A percentile compares a stretch with the other conserved stretches of the same genome.
These are phyloP conservation scores for Drosophila hawaiiensis DNA, from an alignment of 2,888 invertebrate genomes.

Conservation along the genomic window DNA sequence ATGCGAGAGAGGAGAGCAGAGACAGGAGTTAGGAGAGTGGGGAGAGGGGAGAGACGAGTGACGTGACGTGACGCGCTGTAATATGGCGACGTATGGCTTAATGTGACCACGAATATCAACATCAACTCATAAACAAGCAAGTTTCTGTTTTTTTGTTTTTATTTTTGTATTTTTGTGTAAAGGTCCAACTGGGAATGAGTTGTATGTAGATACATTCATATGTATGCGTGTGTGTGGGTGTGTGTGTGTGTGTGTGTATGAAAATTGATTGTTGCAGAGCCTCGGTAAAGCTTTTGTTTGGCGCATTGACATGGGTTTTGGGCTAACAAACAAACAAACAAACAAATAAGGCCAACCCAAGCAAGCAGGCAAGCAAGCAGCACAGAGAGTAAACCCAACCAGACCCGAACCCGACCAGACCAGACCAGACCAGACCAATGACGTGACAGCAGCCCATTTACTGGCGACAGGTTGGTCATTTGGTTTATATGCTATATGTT, in stretches of 20 bases:
- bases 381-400: slow-evolving; percentile 11
- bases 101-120: slow-evolving; percentile 79
- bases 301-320: slow-evolving; percentile 58
- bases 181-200: background rate
- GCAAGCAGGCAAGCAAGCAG: slow-evolving; percentile 8
- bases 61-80: slow-evolving; percentile 58
- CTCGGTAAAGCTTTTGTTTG: slow-evolving; percentile 25
- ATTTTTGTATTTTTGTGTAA: background rate
- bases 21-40: background rate
- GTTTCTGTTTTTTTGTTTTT: slow-evolving; percentile 5
- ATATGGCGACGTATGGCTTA: slow-evolving; percentile 78
- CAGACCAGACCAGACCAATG: slow-evolving; percentile 37
- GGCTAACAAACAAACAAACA: slow-evolving; percentile 36
- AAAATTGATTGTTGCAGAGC: slow-evolving; percentile 70
- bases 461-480: slow-evolving; percentile 78
- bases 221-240: background rate
- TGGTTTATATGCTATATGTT: slow-evolving; percentile 60
- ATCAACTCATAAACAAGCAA: slow-evolving; percentile 69
- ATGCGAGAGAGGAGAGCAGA: background rate
- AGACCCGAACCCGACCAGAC: background rate
- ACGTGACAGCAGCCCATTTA: slow-evolving; percentile 75
- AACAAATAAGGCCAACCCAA: slow-evolving; percentile 26
- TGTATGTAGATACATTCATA: slow-evolving; percentile 21
- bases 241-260: slow-evolving; percentile 48
- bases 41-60: slow-evolving; percentile 1